Percentiles rank a stretch among this genome's conserved stretches.
These are phyloP conservation scores for Nycticorax nycticorax DNA, from an alignment of 2,113 vertebrate species.

Conservation along the genomic window DNA sequence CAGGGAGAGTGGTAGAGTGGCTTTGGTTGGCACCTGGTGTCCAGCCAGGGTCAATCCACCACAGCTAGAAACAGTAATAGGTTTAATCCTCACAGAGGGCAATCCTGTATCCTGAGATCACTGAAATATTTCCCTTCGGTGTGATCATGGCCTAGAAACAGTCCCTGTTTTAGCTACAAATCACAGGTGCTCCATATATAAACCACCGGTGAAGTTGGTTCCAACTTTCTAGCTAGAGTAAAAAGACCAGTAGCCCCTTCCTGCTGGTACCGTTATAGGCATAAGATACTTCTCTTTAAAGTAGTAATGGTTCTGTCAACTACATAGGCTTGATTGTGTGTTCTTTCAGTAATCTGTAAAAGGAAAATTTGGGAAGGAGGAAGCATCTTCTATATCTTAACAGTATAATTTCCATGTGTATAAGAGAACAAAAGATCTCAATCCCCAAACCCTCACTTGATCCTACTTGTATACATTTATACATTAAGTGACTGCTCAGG, in stretches of 20 bases:
- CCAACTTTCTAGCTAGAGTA: neutral
- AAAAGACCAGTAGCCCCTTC: neutral
- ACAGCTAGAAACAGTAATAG: neutral
- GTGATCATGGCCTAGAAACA: neutral
- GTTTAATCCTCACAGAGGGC: neutral
- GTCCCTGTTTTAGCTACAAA: neutral
- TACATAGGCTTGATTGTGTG: neutral
- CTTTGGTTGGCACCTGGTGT: too few species aligned
- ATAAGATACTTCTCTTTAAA: neutral
- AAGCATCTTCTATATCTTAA: neutral
- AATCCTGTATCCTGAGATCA: neutral
- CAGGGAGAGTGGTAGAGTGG: too few species aligned
- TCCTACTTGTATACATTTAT: neutral
- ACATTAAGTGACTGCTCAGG: neutral
- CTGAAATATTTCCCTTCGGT: neutral
- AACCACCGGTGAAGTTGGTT: neutral
- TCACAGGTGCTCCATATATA: neutral
- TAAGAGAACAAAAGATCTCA: neutral
- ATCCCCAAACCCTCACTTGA: neutral
- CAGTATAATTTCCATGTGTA: neutral
- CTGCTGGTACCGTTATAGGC: fast-evolving
- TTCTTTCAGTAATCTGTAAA: neutral
- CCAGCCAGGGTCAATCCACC: too few species aligned
- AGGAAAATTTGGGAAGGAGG: neutral
- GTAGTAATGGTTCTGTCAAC: neutral